Conservation (phyloP, 2,797 vertebrate species). For the Leuciscus waleckii region DNA sequence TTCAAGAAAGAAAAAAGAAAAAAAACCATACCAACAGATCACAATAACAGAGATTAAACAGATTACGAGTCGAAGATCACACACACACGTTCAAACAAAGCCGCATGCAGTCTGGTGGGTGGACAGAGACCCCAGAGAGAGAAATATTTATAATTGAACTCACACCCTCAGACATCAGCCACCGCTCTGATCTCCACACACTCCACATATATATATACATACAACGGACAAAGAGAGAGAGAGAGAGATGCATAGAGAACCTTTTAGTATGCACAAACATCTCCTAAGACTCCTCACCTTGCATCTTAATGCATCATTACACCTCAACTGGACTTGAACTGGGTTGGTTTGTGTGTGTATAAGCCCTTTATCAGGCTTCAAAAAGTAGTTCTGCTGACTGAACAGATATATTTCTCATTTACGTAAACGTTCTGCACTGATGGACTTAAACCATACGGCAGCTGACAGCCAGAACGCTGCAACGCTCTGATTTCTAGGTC, state of each 20-base stretch:
- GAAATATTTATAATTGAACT: constrained; percentile 18
- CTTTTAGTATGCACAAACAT: not conserved
- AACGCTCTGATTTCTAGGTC: constrained; percentile 35
- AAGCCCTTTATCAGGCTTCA: constrained; percentile 22
- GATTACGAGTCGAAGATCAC: constrained; percentile 21
- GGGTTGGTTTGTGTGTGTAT: not conserved
- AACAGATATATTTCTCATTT: constrained; percentile 47
- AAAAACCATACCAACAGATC: not conserved
- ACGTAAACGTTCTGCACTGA: constrained; percentile 31
- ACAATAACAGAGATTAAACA: constrained; percentile 25
- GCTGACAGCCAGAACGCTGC: constrained; percentile 17
- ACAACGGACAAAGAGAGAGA: not conserved
- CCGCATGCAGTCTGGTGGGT: not conserved
- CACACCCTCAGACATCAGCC: not conserved
- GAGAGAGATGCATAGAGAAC: not conserved
- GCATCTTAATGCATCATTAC: constrained; percentile 34
- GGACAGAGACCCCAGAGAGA: not conserved
- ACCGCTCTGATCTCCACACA: not conserved
- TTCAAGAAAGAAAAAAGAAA: not conserved
- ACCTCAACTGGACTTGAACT: constrained; percentile 17
- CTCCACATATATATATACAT: no score
- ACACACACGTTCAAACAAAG: not conserved
- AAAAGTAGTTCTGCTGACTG: constrained; percentile 47
- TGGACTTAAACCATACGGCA: constrained; percentile 15
- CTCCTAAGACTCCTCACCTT: not conserved